Evolutionary conservation across 37 sponge, comb jelly and placozoan species (phyloP), one percentile per base, ranked within the genome.

Genomic region (Agelas oroides): DNA sequence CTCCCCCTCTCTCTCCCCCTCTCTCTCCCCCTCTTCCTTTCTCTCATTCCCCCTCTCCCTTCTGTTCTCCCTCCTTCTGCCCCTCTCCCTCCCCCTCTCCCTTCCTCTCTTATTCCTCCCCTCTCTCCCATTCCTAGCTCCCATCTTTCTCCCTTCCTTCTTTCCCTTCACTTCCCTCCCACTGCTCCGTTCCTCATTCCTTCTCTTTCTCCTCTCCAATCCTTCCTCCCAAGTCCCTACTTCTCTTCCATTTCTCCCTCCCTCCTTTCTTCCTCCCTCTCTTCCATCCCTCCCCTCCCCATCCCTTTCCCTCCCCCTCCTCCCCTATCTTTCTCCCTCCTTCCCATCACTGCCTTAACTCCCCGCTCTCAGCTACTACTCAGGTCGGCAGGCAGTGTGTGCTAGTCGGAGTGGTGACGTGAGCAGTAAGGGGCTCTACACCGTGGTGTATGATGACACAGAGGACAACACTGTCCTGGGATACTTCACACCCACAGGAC

Each of bases 401-500:
- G 1, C 77, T 40, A 84, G 88, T 36, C 69, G 96, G 16, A 77
- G 78, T 40, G 88, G 73, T 30, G 53, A 70, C 32, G 82, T 71
- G 36, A 81, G 70, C 41, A 64, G 59, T n/a, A 88, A 38, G 63
- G 93, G 89, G 1, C 64, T 87, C 53, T 88, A 94, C 78, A 80
- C 85, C 24, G 60, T 82, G 33, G 90, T 86, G 66, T 96, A 78
- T 75, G 81, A 84, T 39, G 85, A 96, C 60, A 55, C 34, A 1
- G 88, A 82, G 25, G 75, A 24, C 23, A 40, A 39, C 65, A n/a
- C 67, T 35, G 82, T 96, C 79, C 75, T 94, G 39, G 94, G 85
- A 18, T 91, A 68, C 71, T 96, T 94, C 87, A 87, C 76, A 32
- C 92, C 97, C 8, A 31, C 41, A 59, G 97, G 97, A 23, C 79